These are phyloP conservation scores for Hemibagrus guttatus DNA, from an alignment of 2,797 vertebrate genomes.

Conservation along the genomic window DNA sequence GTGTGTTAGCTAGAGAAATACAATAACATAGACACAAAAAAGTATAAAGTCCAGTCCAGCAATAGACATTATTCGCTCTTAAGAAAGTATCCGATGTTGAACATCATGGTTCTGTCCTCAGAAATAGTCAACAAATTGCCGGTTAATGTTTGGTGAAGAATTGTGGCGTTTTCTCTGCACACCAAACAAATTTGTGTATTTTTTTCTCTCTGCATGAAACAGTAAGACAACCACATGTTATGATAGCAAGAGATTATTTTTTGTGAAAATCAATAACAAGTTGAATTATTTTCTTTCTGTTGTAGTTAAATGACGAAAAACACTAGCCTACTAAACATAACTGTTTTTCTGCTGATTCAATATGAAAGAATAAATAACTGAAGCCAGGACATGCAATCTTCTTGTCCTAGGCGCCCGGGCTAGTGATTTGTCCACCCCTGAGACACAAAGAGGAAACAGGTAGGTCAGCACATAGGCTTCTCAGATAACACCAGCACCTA, in stretches of 20 bases:
- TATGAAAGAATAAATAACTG: neutral
- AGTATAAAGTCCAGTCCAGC: neutral
- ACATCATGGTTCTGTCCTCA: neutral
- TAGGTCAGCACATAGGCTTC: neutral
- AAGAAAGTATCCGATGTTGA: neutral
- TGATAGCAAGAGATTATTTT: neutral
- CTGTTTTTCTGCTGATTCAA: neutral
- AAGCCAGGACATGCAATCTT: neutral
- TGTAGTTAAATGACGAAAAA: neutral
- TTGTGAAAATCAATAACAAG: neutral
- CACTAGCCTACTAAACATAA: neutral
- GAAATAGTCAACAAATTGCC: neutral
- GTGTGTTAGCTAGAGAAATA: neutral
- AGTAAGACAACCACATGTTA: neutral
- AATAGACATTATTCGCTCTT: neutral
- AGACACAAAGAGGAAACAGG: slow-evolving; percentile 19
- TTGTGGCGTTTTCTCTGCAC: neutral
- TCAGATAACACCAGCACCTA: slow-evolving; percentile 15
- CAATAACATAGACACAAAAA: neutral
- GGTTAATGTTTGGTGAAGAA: neutral
- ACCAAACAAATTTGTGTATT: neutral
- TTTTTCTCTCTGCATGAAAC: neutral
- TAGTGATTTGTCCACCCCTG: slow-evolving; percentile 12
- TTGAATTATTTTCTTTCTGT: neutral
- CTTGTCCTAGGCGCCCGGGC: neutral